These are phyloP conservation scores for Drosophila macrospina DNA, from an alignment of 2,888 invertebrate species.

Conservation along the genomic window DNA sequence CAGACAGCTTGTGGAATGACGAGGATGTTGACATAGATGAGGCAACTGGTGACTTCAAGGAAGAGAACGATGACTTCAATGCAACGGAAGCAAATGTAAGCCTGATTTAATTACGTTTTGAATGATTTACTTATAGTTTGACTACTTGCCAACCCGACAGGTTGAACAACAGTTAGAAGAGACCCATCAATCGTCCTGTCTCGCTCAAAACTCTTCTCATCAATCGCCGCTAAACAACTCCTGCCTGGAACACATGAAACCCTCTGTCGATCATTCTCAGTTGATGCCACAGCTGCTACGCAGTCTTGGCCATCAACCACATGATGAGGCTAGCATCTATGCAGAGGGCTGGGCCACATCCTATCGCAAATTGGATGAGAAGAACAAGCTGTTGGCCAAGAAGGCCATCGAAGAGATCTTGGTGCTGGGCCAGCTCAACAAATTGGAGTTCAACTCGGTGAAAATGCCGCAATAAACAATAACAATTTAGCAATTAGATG, in stretches of 20 bases:
- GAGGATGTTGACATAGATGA: not conserved
- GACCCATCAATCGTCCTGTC: not conserved
- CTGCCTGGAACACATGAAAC: not conserved
- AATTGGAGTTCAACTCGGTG: constrained; percentile 54
- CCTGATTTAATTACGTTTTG: not conserved
- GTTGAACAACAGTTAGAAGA: constrained; percentile 7
- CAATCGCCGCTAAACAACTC: not conserved
- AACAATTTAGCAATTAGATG: too few relatives aligned
- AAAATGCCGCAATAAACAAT: constrained; percentile 38
- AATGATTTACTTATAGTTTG: not conserved
- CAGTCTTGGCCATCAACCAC: not conserved
- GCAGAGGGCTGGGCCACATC: constrained; percentile 57
- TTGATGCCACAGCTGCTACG: not conserved
- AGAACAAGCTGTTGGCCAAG: constrained; percentile 51
- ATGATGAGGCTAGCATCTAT: constrained; percentile 50
- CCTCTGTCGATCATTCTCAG: not conserved
- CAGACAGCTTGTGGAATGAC: constrained; percentile 11
- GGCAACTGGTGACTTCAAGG: not conserved
- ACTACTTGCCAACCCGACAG: constrained; percentile 7
- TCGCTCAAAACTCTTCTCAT: not conserved
- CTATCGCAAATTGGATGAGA: constrained; percentile 54
- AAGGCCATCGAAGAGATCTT: constrained; percentile 61
- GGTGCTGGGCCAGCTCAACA: constrained; percentile 48
- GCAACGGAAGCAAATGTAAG: constrained; percentile 28
- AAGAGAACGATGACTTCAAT: not conserved